Base-by-base conservation (phyloP, 30 jellyfish, hydroid and myxozoan genomes). In the Hydractinia echinata region DNA sequence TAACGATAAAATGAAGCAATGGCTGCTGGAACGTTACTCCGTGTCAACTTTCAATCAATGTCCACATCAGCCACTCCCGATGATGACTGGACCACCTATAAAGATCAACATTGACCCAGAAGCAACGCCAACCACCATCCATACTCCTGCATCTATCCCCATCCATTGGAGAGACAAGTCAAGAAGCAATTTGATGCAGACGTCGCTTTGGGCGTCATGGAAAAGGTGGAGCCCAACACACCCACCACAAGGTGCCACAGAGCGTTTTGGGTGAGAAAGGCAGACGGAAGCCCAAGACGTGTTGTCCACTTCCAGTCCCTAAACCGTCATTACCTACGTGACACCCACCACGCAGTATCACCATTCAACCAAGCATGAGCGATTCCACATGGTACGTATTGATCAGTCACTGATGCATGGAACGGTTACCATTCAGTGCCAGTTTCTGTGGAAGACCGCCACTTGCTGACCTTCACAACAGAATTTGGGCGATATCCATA, bases 221-320 rank as follows among this genome's bases (percentile, higher is more conserved):
- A 83, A 72, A 52, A 51, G 62, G 89, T 82, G 81, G 79, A 68
- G 72, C 79, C 55, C 51, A 84, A 84, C 5, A 68, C 67, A 30
- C 91, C 89, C n/a, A 72, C 55, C 15, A 76, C 72, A 7, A 73
- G 91, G 91, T 83, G 89, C 76, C 73, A 72, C 67, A 69, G 89
- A 16, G 60, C 53, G 71, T 19, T 71, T 20, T 71, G 81, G 81
- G 60, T 2, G 60, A 48, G 81, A 5, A 71, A 71, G 50, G 1
- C 82, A 5, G 54, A 49, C 18, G 86, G 72, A 8, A 16, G 20
- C 53, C 77, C 87, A 1, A 21, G 85, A 10, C 70, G 87, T 9
- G 67, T 55, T 14, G 88, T 64, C 18, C 86, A 81, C 72, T 61
- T 81, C 56, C 84, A 67, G 54, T 50, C 79, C 78, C 54, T 81